phyloP scores from a whole-genome alignment of 2,888 invertebrate genomes.

The Oeneis ivallda region DNA sequence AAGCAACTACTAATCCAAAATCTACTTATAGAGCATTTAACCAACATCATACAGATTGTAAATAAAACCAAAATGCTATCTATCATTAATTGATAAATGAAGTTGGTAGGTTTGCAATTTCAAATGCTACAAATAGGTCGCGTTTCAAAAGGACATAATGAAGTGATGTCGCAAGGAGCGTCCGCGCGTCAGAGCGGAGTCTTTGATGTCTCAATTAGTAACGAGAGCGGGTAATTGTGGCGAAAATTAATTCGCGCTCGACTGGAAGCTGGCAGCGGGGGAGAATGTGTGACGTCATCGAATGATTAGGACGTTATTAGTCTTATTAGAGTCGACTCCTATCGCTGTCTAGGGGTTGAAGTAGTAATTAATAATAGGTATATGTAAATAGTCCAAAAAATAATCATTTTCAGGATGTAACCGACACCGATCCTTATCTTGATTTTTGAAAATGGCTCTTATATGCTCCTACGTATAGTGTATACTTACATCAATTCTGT shows the following conservation, averaged over 20 bases:
- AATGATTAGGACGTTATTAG: slow-evolving; percentile 19
- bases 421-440: too few species aligned
- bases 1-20: too few species aligned
- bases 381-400: too few species aligned
- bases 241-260: slow-evolving; percentile 73
- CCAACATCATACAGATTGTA: background rate
- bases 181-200: slow-evolving; percentile 50
- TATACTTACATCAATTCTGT: too few species aligned
- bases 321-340: background rate
- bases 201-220: slow-evolving; percentile 81
- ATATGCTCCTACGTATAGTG: too few species aligned
- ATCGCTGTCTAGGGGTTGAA: background rate
- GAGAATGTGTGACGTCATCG: slow-evolving; percentile 41
- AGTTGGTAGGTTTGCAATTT: slow-evolving; percentile 27
- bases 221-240: slow-evolving; percentile 78
- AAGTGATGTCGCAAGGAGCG: slow-evolving; percentile 48
- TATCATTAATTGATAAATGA: background rate
- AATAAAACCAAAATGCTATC: background rate
- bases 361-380: too few species aligned
- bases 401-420: too few species aligned
- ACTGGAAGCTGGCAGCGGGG: slow-evolving; percentile 42
- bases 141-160: slow-evolving; percentile 48
- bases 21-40: too few species aligned
- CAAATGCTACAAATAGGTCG: slow-evolving; percentile 33
- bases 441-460: too few species aligned